Base-by-base conservation (phyloP, 2,888 invertebrate genomes). In the Epinotia brunnichana region DNA sequence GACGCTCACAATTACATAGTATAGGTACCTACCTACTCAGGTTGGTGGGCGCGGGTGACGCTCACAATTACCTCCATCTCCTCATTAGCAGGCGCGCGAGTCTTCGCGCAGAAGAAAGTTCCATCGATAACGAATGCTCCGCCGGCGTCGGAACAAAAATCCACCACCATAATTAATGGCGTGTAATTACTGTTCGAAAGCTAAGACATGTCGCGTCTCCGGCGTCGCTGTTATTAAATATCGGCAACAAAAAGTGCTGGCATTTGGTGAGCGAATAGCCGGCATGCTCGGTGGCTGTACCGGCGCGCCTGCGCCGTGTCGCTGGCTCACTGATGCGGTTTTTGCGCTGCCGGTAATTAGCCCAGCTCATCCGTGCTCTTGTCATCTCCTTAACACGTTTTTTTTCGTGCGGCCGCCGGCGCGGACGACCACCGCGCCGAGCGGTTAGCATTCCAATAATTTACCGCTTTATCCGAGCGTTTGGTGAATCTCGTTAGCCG, bases 401-500 rank as follows among this genome's bases (percentile, higher is more conserved):
- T 90, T n/a, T 90, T 89, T 85, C 82, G 81, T 77, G 74, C 77
- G 83, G 83, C 87, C 85, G 81, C 84, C 85, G 80, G 81, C 82
- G 83, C 83, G 81, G 90, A 54, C 71, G 76, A 90, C 91, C 91
- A 90, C 91, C 90, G 85, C 87, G 86, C 83, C 82, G 83, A 82
- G 81, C 84, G 85, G 81, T 83, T 84, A 85, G 87, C 88, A 90
- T 90, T 89, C 90, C 89, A 87, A 91, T 91, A 90, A 90, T 92
- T 91, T 92, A 93, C 92, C 91, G 92, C 92, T 92, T 91, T 90
- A 92, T 92, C 88, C 91, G 83, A 84, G 78, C 85, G 87, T 86
- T 90, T 91, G 86, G 91, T 92, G 91, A 90, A 92, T 92, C 92
- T 92, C 90, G 92, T 92, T 91, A 92, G 89, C 86, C 86, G 84